phyloP scores from a whole-genome alignment of 2,797 vertebrate species.

The Smutsia gigantea region DNA sequence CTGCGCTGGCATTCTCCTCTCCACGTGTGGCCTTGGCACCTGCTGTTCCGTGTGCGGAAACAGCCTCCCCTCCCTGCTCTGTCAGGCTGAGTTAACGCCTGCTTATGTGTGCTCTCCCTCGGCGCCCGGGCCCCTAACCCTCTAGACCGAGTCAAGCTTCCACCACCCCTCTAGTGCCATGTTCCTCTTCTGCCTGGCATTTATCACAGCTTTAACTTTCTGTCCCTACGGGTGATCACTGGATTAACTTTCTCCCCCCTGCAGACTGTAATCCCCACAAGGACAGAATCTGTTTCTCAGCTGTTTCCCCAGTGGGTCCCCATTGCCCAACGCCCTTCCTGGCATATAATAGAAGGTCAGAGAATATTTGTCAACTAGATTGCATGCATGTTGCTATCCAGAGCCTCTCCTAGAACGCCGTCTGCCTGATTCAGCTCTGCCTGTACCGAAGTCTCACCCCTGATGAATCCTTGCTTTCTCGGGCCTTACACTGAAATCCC shows the following conservation, averaged over 20 bases:
- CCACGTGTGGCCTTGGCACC: background rate
- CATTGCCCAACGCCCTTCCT: background rate
- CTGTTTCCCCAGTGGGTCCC: background rate
- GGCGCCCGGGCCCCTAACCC: too few species aligned
- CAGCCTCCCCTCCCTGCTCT: background rate
- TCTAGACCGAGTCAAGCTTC: background rate
- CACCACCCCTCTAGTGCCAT: background rate
- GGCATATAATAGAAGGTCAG: background rate
- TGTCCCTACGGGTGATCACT: background rate
- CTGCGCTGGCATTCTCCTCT: fast-evolving
- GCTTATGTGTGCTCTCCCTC: background rate
- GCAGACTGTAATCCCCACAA: background rate
- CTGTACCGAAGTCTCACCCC: fast-evolving
- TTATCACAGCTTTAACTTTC: background rate
- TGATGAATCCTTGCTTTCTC: background rate
- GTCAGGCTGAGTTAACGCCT: background rate
- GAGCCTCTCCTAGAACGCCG: background rate
- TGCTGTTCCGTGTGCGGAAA: background rate
- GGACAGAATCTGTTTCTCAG: background rate
- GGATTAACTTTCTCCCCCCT: background rate
- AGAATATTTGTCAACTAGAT: background rate
- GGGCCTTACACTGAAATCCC: background rate
- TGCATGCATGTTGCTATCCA: background rate
- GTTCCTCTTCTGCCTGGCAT: background rate
- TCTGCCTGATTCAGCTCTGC: background rate